Evolutionary conservation across 2,113 vertebrate species (phyloP), one percentile per base, ranked within the genome.

Genomic region (Sapayoa aenigma): DNA sequence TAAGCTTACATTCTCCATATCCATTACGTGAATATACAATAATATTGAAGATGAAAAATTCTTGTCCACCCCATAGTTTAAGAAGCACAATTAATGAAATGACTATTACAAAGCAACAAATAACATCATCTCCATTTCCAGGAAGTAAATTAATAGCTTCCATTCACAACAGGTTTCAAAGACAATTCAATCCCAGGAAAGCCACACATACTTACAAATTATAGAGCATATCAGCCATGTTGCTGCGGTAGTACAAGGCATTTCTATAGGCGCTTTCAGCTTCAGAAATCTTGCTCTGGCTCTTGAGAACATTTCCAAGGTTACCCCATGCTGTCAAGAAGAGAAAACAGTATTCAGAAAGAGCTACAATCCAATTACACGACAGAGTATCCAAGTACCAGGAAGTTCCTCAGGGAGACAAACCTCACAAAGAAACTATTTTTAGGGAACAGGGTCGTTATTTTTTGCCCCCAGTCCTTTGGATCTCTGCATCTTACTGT

Each of bases 171-270:
- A 87, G 75, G 78, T 76, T 95, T 95, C 87, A 87, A 68, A 94
- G 84, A 92, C 21, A 24, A 96, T 90, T n/a, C 39, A 90, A 92
- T 49, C 25, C 55, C 94, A 84, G 82, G 74, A 94, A 94, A 97
- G 65, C 39, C 73, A 87, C 11, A 52, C 74, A 96, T 98, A 99
- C 99, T 99, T 97, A 99, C 99, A 99, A 98, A 98, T 99, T 99
- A 96, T 99, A 99, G 94, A 99, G 99, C 99, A 99, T 99, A 97
- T 99, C 99, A 9, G 99, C 99, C 99, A 99, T 99, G 98, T 99
- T 99, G 98, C 99, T 99, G 89, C 99, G 99, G 97, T 99, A 99
- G 97, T 99, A 99, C 93, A 99, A 98, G 92, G 99, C 99, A 88
- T 99, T 99, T 97, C 99, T 98, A 95, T 99, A 99, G 52, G 99